Base-by-base conservation (phyloP, 2,888 invertebrate species). In the Metellina segmentata region DNA sequence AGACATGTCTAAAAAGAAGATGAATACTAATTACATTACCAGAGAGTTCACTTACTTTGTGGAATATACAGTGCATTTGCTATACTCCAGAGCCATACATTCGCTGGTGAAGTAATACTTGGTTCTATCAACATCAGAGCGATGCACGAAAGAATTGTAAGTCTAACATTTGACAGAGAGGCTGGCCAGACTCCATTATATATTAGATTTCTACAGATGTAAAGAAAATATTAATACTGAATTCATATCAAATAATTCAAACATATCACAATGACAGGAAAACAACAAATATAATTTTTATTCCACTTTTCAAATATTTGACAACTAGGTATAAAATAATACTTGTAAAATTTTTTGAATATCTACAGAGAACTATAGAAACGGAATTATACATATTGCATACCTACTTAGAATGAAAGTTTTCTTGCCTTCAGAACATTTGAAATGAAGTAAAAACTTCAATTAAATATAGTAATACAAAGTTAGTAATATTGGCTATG, bases 141-240 rank as follows among this genome's bases (percentile, higher is more conserved):
- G 16, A 95, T 94, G 61, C 95, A 94, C 8, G 95, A 87, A 8
- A 94, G 93, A 70, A 95, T 94, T 20, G 94, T 94, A 20, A 94
- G 94, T 16, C 94, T 94, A 86, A 95, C 94, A 94, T 95, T 95
- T 94, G 95, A 95, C 49, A 95, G 94, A 7, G 95, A 95, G 0
- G 95, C 95, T 19, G 95, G 95, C 95, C 95, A 95, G 81, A 95
- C 94, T 49, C 95, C 95, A 94, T 95, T 95, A 75, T 95, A 94
- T 71, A 95, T 94, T 48, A 95, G 94, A 94, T 95, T 95, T 91
- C 95, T 95, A 94, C 13, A 94, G 93, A 69, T 71, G 88, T 11
- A 85, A 83, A 48, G 9, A 19, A 7, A 88, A 51, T 11, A 34
- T 9, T 8, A 91, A 69, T 79, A 70, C 0, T 49, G 0, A 7